Base-by-base conservation (phyloP, 2,888 invertebrate species). In the Nowickia ferox region DNA sequence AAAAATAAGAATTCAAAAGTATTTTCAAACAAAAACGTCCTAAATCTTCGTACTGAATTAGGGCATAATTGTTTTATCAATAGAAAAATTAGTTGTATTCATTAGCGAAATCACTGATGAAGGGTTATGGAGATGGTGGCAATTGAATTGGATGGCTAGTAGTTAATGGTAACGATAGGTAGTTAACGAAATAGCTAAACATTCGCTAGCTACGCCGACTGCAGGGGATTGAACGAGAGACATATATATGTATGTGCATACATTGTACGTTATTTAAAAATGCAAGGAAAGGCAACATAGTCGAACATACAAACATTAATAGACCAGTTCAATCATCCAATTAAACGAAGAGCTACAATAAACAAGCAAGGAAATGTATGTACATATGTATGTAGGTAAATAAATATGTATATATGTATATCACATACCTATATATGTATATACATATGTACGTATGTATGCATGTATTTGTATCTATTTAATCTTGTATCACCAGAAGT, bases 251-350 rank as follows among this genome's bases (percentile, higher is more conserved):
- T 30, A 57, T 57, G 30, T 57, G 38, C 15, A 57, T 57, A 4
- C 3, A 57, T 30, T 11, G 10, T 40, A 66, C 5, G 13, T 46
- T 48, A 30, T 40, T 77, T 22, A 68, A 77, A 77, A 68, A 48
- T 68, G 76, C 65, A 66, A 66, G 44, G 57, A 22, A 65, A 76
- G 10, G 19, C 65, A 75, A 38, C 42, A 51, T 19, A 55, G 4
- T 55, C 30, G 4, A 11, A 71, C 57, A 57, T 75, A 53, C 9
- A 53, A 53, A 42, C 53, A 65, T 44, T 44, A 63, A 48, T 63
- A n/a, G 19, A 53, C 38, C 40, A 53, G 55, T 30, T 8, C 63
- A 75, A 63, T 42, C 30, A 44, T 19, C 38, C 74, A 38, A 48
- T 17, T 17, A 17, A 76, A 22, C 30, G 15, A 53, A 42, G 30